Conservation (phyloP, 2,113 vertebrate species). For the Nothocercus nigrocapillus region DNA sequence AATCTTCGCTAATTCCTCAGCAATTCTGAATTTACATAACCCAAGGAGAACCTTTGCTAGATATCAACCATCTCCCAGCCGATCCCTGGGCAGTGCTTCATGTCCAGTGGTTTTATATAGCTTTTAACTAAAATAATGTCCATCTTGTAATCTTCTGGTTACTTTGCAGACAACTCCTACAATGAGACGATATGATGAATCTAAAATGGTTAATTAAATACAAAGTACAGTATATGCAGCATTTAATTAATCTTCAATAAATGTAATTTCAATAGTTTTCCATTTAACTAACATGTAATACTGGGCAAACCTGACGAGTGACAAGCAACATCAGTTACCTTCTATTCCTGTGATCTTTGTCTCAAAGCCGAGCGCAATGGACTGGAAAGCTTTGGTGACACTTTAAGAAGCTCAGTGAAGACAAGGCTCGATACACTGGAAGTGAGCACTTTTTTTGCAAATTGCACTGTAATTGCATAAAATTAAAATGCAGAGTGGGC, state of each 20-base stretch:
- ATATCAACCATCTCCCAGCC: background rate
- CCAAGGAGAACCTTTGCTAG: background rate
- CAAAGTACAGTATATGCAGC: background rate
- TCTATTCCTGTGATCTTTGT: background rate
- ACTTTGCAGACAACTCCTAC: too few species aligned
- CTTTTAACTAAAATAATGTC: background rate
- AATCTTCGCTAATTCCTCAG: background rate
- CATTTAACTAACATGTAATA: background rate
- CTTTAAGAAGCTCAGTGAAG: background rate
- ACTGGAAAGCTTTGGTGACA: rapidly evolving
- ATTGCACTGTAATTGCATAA: background rate
- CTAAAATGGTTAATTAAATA: background rate
- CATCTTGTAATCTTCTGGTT: background rate
- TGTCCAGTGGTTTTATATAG: background rate
- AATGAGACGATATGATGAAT: background rate
- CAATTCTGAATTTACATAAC: background rate
- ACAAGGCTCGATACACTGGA: background rate
- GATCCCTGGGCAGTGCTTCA: background rate
- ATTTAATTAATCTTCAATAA: background rate
- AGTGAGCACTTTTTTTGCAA: background rate
- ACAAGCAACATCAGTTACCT: background rate
- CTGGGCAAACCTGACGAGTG: background rate
- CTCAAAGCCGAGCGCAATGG: background rate
- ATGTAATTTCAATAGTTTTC: background rate
- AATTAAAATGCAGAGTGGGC: slow-evolving; percentile 18